Evolutionary conservation across 2,113 vertebrate species (phyloP), one percentile per base, ranked within the genome.

Genomic region (Xiphophorus hellerii): DNA sequence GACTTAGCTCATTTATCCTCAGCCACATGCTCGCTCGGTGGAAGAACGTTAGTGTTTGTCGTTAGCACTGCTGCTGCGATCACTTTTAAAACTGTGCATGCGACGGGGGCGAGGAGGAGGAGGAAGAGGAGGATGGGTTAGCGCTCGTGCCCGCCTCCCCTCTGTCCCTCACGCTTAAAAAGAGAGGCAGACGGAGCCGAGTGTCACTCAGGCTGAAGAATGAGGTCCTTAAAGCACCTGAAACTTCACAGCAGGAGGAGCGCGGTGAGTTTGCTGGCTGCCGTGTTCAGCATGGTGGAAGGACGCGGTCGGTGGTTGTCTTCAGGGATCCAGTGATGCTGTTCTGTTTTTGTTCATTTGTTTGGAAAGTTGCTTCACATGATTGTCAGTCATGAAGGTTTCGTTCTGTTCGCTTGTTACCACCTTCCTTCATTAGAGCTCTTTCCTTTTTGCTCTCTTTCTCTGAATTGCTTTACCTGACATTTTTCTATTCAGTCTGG

Each of bases 201-300:
- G 86, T 84, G 88, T 88, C 88, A 87, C 83, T 87, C 65, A 48
- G 71, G 39, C 73, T 72, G 87, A 84, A 93, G 91, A 87, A 94
- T 94, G 93, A 93, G 93, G 76, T 94, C 93, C 87, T 90, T 94
- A 81, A 94, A 94, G 92, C 94, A 94, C 93, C 93, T 94, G 90
- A 94, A 94, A 73, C 92, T 89, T 86, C 93, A 94, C 86, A 91
- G 86, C 92, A 93, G 90, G 91, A 92, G 91, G 87, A 94, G 88
- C 66, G 90, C 87, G 94, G 94, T 94, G 90, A 94, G 94, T 94
- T 90, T 62, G 74, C 17, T 51, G 71, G 48, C 70, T 71, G 82
- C 75, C 81, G 74, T 77, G 73, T 39, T 61, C 37, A 48, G 58
- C 54, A 1, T 39, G 28, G 37, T 73, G 17, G 75, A 15, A 9